Percentiles rank a stretch among this genome's conserved stretches.
Conservation (phyloP, 2,113 vertebrate species). For the Varanus salvator region DNA sequence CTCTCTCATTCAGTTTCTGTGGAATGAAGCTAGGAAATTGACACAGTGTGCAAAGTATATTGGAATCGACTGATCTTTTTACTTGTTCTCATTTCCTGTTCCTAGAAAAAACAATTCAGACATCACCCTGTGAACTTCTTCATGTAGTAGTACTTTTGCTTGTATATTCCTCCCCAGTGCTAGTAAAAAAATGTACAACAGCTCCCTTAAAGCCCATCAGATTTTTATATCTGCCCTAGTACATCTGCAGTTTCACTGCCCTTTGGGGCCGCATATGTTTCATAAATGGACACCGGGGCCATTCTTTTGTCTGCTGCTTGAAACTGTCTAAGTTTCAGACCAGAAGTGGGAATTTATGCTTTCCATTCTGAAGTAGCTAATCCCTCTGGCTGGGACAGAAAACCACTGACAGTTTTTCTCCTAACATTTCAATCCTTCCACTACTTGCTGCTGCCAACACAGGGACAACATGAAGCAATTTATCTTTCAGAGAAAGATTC, state of each 20-base stretch:
- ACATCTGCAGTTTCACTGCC: neutral
- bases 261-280: neutral
- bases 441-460: neutral
- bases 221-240: slow-evolving; percentile 4
- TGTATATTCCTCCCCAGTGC: neutral
- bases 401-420: neutral
- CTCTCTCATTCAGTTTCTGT: neutral
- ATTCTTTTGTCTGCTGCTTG: slow-evolving; percentile 7
- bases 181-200: neutral
- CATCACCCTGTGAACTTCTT: neutral
- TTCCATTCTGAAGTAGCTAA: neutral
- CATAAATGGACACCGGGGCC: neutral
- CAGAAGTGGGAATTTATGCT: neutral
- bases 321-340: neutral
- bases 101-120: slow-evolving; percentile 8
- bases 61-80: neutral
- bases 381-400: neutral
- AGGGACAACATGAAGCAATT: slow-evolving; percentile 41
- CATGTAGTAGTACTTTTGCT: neutral
- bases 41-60: neutral
- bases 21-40: neutral
- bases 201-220: slow-evolving; percentile 20
- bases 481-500: slow-evolving; percentile 22
- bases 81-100: neutral
- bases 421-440: neutral